These are phyloP conservation scores for Aulostomus chinensis DNA, from an alignment of 2,797 vertebrate species.

Conservation along the genomic window DNA sequence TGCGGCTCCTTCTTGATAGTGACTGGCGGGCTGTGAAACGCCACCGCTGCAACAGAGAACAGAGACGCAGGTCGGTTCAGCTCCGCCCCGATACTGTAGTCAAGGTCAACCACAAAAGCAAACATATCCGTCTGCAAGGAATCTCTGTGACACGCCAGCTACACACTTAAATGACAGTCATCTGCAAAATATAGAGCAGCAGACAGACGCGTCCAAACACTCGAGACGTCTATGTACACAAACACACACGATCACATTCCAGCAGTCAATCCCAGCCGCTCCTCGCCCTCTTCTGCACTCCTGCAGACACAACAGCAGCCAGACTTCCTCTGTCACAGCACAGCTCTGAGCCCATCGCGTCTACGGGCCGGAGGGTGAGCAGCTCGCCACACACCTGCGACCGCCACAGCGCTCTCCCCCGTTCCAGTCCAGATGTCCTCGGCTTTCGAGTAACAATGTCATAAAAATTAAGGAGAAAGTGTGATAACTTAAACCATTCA, in stretches of 20 bases:
- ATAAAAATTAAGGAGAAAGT: too few relatives aligned
- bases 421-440: too few relatives aligned
- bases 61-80: neutral
- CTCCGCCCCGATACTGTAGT: slow-evolving; percentile 38
- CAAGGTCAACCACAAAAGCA: slow-evolving; percentile 46
- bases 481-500: too few relatives aligned
- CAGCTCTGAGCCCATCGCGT: slow-evolving; percentile 57
- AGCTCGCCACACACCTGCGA: slow-evolving; percentile 41
- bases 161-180: slow-evolving; percentile 62
- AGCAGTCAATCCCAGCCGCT: slow-evolving; percentile 42
- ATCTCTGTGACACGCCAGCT: slow-evolving; percentile 61
- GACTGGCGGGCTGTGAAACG: slow-evolving; percentile 94
- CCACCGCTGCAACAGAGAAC: slow-evolving; percentile 80
- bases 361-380: slow-evolving; percentile 35
- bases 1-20: slow-evolving; percentile 95
- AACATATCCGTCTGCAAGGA: slow-evolving; percentile 64
- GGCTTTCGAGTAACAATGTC: too few relatives aligned
- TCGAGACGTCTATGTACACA: slow-evolving; percentile 16
- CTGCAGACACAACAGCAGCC: slow-evolving; percentile 74
- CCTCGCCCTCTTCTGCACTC: slow-evolving; percentile 60
- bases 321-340: slow-evolving; percentile 52
- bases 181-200: slow-evolving; percentile 55
- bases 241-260: slow-evolving; percentile 56
- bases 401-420: too few relatives aligned
- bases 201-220: slow-evolving; percentile 54